A percentile compares a stretch with the other conserved stretches of the same genome.
phyloP scores from a whole-genome alignment of 2,888 invertebrate genomes.

The Hesperia comma region DNA sequence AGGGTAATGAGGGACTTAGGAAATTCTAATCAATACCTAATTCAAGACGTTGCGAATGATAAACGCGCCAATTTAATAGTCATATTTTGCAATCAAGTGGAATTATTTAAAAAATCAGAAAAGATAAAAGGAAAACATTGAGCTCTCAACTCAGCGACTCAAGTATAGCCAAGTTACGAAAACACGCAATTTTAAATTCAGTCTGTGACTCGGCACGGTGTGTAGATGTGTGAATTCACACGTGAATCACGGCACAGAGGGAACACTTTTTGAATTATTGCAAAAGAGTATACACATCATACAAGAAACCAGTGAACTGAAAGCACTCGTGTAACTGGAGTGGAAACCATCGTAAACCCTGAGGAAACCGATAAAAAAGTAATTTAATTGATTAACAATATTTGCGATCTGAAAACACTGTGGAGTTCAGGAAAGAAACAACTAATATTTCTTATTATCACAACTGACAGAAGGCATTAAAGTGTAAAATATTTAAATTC shows the following conservation, averaged over 20 bases:
- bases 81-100: no score
- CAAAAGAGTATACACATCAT: neutral
- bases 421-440: no score
- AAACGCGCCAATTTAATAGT: no score
- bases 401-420: neutral
- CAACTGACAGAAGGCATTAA: no score
- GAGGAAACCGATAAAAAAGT: neutral
- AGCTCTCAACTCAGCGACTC: no score
- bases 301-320: conserved; percentile 6
- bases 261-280: conserved; percentile 5
- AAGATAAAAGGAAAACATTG: conserved; percentile 2
- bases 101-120: neutral
- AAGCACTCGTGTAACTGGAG: conserved; percentile 4
- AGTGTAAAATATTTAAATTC: no score
- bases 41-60: no score
- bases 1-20: neutral
- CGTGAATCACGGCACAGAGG: conserved; percentile 13
- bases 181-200: conserved; percentile 31
- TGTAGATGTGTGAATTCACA: conserved; percentile 23
- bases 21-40: no score
- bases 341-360: no score
- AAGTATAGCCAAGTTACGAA: conserved; percentile 9
- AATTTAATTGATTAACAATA: neutral
- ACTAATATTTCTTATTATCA: no score
- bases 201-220: conserved; percentile 9